Evolutionary conservation across 2,797 vertebrate species (phyloP).

Genomic region (Orientallactaga sibirica): DNA sequence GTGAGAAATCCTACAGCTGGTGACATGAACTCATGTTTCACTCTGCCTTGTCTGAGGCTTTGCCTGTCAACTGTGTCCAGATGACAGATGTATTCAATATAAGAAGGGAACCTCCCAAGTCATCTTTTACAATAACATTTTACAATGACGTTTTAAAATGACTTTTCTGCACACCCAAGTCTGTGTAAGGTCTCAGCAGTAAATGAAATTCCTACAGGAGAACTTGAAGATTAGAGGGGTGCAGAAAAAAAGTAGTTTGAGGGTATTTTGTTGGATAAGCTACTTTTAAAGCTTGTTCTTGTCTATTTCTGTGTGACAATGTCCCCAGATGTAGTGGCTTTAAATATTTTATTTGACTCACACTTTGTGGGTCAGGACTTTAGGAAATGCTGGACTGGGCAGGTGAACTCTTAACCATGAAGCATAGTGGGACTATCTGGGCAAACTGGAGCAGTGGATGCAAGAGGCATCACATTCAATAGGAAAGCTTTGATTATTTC

Average conservation of each 20-base stretch:
- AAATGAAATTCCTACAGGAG: conserved; percentile 4
- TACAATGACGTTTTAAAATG: conserved; percentile 1
- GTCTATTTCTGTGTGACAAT: neutral
- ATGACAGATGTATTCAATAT: conserved; percentile 53
- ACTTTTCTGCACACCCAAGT: neutral
- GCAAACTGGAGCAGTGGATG: neutral
- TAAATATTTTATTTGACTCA: conserved; percentile 17
- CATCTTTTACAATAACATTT: conserved; percentile 40
- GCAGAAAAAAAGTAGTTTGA: neutral
- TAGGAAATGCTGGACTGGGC: neutral
- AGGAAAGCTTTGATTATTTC: neutral
- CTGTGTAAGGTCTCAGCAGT: neutral
- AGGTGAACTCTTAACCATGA: neutral
- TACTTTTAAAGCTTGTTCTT: neutral
- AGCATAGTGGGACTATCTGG: neutral
- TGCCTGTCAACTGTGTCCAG: conserved; percentile 26
- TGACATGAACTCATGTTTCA: neutral
- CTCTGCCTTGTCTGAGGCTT: neutral
- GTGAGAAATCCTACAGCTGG: conserved; percentile 1
- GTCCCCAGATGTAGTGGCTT: neutral
- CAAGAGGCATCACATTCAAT: neutral
- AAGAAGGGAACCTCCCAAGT: conserved; percentile 47
- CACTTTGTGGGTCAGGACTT: neutral
- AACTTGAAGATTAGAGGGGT: neutral
- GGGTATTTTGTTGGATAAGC: conserved; percentile 8